These are phyloP conservation scores for Drosophila ironensis DNA, from an alignment of 1,140 invertebrate species.

Conservation along the genomic window DNA sequence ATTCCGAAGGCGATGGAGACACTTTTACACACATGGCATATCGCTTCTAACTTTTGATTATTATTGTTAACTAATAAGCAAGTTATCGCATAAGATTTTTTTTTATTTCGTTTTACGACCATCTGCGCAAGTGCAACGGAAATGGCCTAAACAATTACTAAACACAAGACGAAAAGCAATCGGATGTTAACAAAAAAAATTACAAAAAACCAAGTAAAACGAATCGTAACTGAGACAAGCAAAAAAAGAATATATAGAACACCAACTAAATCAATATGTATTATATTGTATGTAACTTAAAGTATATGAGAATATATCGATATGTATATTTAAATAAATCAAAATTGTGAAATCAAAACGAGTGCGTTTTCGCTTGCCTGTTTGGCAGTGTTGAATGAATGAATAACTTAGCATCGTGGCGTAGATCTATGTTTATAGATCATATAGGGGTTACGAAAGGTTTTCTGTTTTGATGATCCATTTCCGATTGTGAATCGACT, in stretches of 20 bases:
- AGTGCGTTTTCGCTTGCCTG: background rate
- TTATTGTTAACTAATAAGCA: slow-evolving; percentile 77
- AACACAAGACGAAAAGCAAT: slow-evolving; percentile 41
- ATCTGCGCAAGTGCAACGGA: slow-evolving; percentile 6
- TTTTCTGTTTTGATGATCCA: too few relatives aligned
- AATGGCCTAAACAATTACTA: slow-evolving; percentile 8
- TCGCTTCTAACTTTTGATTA: slow-evolving; percentile 68
- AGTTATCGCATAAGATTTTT: slow-evolving; percentile 57
- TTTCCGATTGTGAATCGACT: too few relatives aligned
- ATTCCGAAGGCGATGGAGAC: background rate
- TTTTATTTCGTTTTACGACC: slow-evolving; percentile 44
- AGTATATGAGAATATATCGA: slow-evolving; percentile 32
- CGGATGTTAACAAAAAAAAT: slow-evolving; percentile 23
- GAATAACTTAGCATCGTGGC: too few relatives aligned
- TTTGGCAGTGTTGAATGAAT: background rate
- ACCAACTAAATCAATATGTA: slow-evolving; percentile 68
- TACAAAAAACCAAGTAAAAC: background rate
- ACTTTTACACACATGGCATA: slow-evolving; percentile 47
- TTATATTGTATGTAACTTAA: slow-evolving; percentile 64
- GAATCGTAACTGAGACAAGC: too few relatives aligned
- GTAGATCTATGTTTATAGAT: too few relatives aligned
- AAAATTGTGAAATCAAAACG: slow-evolving; percentile 21
- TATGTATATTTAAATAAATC: slow-evolving; percentile 48
- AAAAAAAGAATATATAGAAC: slow-evolving; percentile 19
- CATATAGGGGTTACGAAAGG: too few relatives aligned